Base-by-base conservation (phyloP, 2,888 invertebrate genomes). In the Scelioninae gen. 1 region DNA sequence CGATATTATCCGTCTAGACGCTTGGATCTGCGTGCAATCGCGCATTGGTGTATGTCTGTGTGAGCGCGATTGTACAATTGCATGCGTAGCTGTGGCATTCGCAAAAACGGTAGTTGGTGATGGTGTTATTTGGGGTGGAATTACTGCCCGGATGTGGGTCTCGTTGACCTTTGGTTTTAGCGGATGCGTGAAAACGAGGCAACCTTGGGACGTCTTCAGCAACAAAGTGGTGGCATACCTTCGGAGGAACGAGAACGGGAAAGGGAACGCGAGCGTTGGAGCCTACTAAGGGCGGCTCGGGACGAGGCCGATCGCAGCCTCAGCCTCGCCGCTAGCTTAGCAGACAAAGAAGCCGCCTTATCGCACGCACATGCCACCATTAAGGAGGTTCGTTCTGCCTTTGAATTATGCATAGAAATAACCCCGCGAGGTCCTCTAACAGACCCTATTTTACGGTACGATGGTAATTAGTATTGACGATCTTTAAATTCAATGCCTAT, bases 241-340 rank as follows among this genome's bases (percentile, higher is more conserved):
- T 93, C 97, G 31, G 98, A 98, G 88, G 98, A 98, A 91, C 94
- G 97, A 0, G 91, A 92, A 78, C 87, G 92, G 13, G 97, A 97
- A 89, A 94, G 96, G 0, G 98, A 98, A 90, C 94, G 97, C 11
- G 98, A 98, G 92, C 95, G 98, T 66, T 97, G 97, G 94, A 97
- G 96, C 85, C 93, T 98, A 77, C 93, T 98, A 71, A 95, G 97
- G 87, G 97, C 97, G 90, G 98, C 98, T 0, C 94, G 97, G 47
- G 98, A 98, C 89, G 97, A 98, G 89, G 96, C 98, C 0, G 98
- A 98, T 92, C 94, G 97, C 78, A 96, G 97, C 29, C 94, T 98
- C 81, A 95, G 96, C 77, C 94, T 98, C 51, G 97, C 97, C 7
- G 96, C 97, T 9, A 97, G 97, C 88, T 94, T 98, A 29, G 97